Evolutionary conservation across 2,888 invertebrate species (phyloP).

Genomic region (Rosalia funebris): DNA sequence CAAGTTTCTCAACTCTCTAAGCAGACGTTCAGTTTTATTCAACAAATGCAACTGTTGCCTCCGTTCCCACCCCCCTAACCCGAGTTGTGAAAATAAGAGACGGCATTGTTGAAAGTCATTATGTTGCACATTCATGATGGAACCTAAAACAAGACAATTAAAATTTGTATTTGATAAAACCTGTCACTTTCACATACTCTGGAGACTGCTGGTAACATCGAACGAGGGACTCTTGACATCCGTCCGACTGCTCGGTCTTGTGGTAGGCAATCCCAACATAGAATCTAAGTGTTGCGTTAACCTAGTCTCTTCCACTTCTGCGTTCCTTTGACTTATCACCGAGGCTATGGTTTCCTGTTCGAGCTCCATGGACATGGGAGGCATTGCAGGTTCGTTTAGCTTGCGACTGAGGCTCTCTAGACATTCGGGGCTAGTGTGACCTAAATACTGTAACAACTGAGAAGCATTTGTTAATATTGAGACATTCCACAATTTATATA

Average conservation of each 20-base stretch:
- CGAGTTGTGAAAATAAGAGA: slow-evolving; percentile 89
- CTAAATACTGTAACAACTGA: slow-evolving; percentile 89
- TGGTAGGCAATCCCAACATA: slow-evolving; percentile 57
- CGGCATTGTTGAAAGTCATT: slow-evolving; percentile 85
- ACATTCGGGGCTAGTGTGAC: slow-evolving; percentile 92
- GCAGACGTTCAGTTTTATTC: slow-evolving; percentile 86
- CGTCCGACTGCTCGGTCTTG: slow-evolving; percentile 53
- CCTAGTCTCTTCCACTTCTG: slow-evolving; percentile 77
- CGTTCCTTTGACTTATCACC: slow-evolving; percentile 83
- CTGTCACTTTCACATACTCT: slow-evolving; percentile 32
- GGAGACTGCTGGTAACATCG: slow-evolving; percentile 37
- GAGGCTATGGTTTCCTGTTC: slow-evolving; percentile 89
- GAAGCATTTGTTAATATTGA: no score
- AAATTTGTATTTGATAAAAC: no score
- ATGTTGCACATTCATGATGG: slow-evolving; percentile 37
- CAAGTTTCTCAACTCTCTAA: slow-evolving; percentile 91
- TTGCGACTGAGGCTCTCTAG: slow-evolving; percentile 73
- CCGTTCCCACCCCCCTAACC: slow-evolving; percentile 90
- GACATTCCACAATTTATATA: no score
- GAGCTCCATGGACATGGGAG: slow-evolving; percentile 77
- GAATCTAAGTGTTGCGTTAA: slow-evolving; percentile 53
- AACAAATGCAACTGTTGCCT: slow-evolving; percentile 86
- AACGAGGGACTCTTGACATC: slow-evolving; percentile 39
- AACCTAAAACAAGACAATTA: slow-evolving; percentile 18
- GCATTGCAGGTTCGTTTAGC: slow-evolving; percentile 81